Base-by-base conservation (phyloP, 2,113 vertebrate genomes). In the Vimba vimba region DNA sequence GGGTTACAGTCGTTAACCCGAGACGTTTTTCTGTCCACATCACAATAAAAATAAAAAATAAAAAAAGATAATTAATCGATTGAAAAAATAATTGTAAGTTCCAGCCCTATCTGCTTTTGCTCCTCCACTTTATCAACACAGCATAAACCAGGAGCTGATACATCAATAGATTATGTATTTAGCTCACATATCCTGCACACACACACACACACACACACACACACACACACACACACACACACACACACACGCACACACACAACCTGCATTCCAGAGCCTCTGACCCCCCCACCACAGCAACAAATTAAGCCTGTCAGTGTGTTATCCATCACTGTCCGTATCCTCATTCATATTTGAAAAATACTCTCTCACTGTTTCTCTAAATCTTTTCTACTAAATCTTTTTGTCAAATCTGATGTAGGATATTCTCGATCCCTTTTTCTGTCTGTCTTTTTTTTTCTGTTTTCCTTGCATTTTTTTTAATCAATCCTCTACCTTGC, bases 321-420 rank as follows among this genome's bases (percentile, higher is more conserved):
- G 78, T 74, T 59, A 76, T 89, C 60, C 66, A 43, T 91, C 69
- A 64, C 74, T 87, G 86, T 52, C 84, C 78, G 60, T 81, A 45
- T 73, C 81, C 86, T 86, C 64, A 84, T 87, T 50, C 62, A 84
- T 59, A 79, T 86, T 43, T 69, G 13, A 30, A 36, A 82, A 39
- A 45, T 45, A 73, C 33, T 79, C 33, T 57, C 6, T 64, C 30
- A 10, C 64, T 33, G 39, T 85, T 82, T 36, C 73, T 76, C 69
- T 85, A 73, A 69, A 79, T 85, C 82, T 89, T 55, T 90, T 86
- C 80, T 77, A 88, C 59, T n/a, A n/a, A n/a, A n/a, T n/a, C 74
- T 27, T 52, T 27, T 60, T 7, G 4, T 82, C 82, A 25, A 9
- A 43, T 69, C 30, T 36, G 25, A 10, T 50, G 83, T 27, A 12